Conservation (phyloP, 2,797 vertebrate genomes). For the Megaceryle alcyon region DNA sequence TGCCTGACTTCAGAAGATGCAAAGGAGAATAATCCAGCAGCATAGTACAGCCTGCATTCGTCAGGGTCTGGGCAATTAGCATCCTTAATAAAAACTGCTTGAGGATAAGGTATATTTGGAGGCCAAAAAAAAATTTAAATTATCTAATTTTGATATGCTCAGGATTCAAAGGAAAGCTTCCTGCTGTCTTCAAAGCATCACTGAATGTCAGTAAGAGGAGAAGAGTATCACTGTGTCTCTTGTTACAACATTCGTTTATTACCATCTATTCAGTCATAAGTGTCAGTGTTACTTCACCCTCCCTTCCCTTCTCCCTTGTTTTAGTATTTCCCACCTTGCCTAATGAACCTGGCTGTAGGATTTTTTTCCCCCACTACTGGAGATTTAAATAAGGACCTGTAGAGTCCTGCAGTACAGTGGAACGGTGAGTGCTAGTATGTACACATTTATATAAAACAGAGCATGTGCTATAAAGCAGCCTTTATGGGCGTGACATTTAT, state of each 20-base stretch:
- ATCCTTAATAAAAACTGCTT: conserved; percentile 71
- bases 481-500: conserved; percentile 47
- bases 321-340: not conserved
- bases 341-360: not conserved
- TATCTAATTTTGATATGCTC: conserved; percentile 62
- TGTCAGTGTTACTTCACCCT: conserved; percentile 11
- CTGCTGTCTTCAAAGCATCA: conserved; percentile 65
- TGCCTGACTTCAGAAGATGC: conserved; percentile 62
- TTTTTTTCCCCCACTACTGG: not conserved
- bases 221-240: not conserved
- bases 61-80: conserved; percentile 71
- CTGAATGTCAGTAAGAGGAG: conserved; percentile 25
- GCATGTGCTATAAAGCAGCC: conserved; percentile 22
- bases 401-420: conserved; percentile 13
- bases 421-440: not conserved
- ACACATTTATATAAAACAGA: not conserved
- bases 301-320: not conserved
- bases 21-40: conserved; percentile 27
- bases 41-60: conserved; percentile 66
- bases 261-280: conserved; percentile 23
- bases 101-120: conserved; percentile 71
- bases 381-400: conserved; percentile 31
- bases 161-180: conserved; percentile 54
- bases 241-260: conserved; percentile 12
- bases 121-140: conserved; percentile 32